These are phyloP conservation scores for Polyommatus iphigenia DNA, from an alignment of 2,888 invertebrate species.

Conservation along the genomic window DNA sequence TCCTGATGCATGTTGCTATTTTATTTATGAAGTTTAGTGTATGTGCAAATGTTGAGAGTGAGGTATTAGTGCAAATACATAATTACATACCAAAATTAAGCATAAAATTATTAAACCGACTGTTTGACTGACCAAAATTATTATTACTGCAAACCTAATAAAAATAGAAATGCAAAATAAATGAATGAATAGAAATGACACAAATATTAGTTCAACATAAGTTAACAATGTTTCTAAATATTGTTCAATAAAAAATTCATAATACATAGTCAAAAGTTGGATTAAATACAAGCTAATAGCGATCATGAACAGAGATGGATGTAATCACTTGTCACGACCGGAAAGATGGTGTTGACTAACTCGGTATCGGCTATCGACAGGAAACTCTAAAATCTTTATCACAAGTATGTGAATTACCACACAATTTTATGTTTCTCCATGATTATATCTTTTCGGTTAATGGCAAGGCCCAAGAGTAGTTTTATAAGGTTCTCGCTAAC, in stretches of 20 bases:
- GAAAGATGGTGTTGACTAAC: constrained; percentile 1
- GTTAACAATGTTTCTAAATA: not conserved
- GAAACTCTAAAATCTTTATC: constrained; percentile 11
- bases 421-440: not conserved
- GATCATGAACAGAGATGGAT: not conserved
- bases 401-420: not conserved
- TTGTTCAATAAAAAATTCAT: not conserved
- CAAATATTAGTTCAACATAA: no score
- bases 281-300: not conserved
- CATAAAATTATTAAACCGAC: no score
- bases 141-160: no score
- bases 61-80: no score
- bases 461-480: not conserved
- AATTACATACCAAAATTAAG: no score
- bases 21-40: not conserved
- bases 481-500: not conserved
- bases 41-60: no score
- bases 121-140: no score
- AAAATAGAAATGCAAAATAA: not conserved
- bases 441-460: not conserved
- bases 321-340: not conserved
- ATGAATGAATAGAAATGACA: no score
- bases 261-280: not conserved
- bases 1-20: not conserved
- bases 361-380: not conserved